phyloP scores from a whole-genome alignment of 2,797 vertebrate species.

The Euphonia xanthogaster region DNA sequence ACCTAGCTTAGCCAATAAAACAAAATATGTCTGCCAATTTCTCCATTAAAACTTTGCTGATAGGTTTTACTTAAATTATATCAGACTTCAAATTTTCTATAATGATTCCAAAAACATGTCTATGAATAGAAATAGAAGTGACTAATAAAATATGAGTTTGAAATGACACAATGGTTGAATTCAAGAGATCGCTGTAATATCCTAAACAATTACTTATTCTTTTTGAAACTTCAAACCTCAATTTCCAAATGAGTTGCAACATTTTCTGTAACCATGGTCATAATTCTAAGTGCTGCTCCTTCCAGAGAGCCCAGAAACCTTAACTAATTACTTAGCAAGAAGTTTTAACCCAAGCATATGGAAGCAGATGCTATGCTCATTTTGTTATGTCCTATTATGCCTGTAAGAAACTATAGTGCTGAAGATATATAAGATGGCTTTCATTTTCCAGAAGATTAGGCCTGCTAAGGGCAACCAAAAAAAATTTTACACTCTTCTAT shows the following conservation, averaged over 20 bases:
- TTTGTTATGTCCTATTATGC: not conserved
- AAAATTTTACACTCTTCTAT: not conserved
- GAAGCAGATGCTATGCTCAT: conserved; percentile 25
- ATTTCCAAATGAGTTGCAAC: not conserved
- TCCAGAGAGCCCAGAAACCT: not conserved
- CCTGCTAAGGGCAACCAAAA: not conserved
- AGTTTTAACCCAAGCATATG: not conserved
- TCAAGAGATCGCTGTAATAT: not conserved
- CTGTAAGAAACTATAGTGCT: conserved; percentile 13
- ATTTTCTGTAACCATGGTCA: not conserved
- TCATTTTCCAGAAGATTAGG: conserved; percentile 45
- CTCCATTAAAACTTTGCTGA: not conserved
- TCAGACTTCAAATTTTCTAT: not conserved
- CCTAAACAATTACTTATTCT: not conserved
- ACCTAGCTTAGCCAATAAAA: not conserved
- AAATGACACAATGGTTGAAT: not conserved
- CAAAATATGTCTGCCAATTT: not conserved
- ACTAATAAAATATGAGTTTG: not conserved
- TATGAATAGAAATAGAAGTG: not conserved
- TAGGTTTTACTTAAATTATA: not conserved
- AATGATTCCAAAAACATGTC: not conserved
- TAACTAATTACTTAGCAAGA: not conserved
- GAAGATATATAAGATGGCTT: not conserved
- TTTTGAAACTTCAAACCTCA: not conserved
- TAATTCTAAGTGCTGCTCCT: not conserved